Base-by-base conservation (phyloP, 2,113 vertebrate genomes). In the Lepisosteus oculatus region DNA sequence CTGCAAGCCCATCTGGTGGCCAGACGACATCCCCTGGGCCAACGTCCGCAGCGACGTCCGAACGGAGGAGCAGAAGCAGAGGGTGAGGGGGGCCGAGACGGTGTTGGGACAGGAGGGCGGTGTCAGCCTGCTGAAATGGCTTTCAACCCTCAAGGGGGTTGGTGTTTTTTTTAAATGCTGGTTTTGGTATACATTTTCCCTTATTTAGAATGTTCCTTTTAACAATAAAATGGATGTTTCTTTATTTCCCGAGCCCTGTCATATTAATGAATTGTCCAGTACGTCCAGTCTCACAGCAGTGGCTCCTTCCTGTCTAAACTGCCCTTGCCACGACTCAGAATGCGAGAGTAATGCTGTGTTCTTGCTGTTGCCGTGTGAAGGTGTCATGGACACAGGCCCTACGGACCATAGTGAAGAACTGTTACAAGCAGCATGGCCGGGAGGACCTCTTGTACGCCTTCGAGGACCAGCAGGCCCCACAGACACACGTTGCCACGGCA, bases 1-100 rank as follows among this genome's bases (percentile, higher is more conserved):
- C 88, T 99, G 97, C 85, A 98, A 98, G 68, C 97, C 97, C 6
- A 83, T 97, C 73, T 99, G 97, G 97, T 99, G 97, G 97, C 97
- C 97, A 0, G 96, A 99, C 70, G 97, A 99, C 77, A 98, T 99
- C 61, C 97, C 97, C 0, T 99, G 97, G 97, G 97, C 97, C 72
- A 99, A 99, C 2, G 97, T 99, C 4, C 94, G 97, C 78, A 98
- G 96, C 0, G 97, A 99, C 0, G 97, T 99, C 61, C 96, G 97
- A 74, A 96, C 96, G 0, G 97, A 99, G 71, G 97, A 99, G 14
- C 97, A 99, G 79, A 99, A 99, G 80, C 96, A 97, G 80, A 85
- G 97, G 89, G 97, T 99, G 68, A 12, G 89, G 55, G 11, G 41
- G 43, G 72, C 77, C 61, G 47, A 6, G 47, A 6, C 47, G 5